Evolutionary conservation across 2,888 invertebrate genomes (phyloP).

Genomic region (Diaprepes abbreviatus): DNA sequence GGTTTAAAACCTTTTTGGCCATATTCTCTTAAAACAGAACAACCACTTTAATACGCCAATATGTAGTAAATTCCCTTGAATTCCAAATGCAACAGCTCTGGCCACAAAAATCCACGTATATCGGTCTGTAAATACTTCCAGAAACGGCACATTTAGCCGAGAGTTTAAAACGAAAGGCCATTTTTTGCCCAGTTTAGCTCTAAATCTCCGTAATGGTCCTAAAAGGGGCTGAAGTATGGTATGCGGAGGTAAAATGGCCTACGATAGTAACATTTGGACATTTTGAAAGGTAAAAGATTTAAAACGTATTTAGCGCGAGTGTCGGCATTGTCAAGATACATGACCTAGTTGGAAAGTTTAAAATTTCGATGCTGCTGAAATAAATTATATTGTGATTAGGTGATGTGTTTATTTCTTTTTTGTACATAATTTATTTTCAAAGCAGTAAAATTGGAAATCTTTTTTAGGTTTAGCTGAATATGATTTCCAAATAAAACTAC

Average conservation of each 20-base stretch:
- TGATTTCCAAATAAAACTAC: too few relatives aligned
- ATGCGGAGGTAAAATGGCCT: constrained; percentile 29
- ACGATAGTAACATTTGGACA: constrained; percentile 15
- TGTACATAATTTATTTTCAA: too few relatives aligned
- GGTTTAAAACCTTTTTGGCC: not conserved
- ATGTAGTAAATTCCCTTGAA: constrained; percentile 43
- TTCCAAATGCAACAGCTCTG: constrained; percentile 32
- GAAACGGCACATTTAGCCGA: constrained; percentile 37
- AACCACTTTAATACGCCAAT: constrained; percentile 33
- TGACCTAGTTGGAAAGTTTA: constrained; percentile 4
- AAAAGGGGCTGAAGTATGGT: constrained; percentile 28
- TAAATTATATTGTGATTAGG: not conserved
- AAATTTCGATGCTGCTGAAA: not conserved
- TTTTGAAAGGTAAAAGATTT: constrained; percentile 23
- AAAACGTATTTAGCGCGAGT: not conserved
- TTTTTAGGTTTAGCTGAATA: too few relatives aligned
- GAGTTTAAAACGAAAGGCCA: constrained; percentile 43
- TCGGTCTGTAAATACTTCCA: constrained; percentile 44
- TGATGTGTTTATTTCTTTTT: too few relatives aligned
- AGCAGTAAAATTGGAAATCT: too few relatives aligned
- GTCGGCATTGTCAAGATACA: not conserved
- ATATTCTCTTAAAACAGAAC: not conserved
- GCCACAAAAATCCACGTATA: constrained; percentile 46
- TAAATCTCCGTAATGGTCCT: constrained; percentile 39
- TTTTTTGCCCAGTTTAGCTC: constrained; percentile 33